A percentile compares a stretch with the other conserved stretches of the same genome.
Conservation (phyloP, 1,140 invertebrate genomes). For the Drosophila jambulina region DNA sequence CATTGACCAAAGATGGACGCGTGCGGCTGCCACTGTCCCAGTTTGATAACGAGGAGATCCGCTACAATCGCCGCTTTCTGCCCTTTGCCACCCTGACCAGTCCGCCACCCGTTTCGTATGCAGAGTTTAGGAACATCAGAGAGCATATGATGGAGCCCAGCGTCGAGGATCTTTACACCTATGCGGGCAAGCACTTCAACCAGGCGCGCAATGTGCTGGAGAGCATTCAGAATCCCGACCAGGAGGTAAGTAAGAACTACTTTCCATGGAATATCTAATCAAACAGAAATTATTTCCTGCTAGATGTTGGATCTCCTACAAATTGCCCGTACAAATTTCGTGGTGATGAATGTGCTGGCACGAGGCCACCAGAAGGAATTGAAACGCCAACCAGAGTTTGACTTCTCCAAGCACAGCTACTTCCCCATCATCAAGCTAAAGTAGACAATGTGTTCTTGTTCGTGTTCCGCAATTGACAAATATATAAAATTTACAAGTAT, state of each 20-base stretch:
- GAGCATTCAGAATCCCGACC: conserved; percentile 90
- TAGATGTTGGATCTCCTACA: conserved; percentile 94
- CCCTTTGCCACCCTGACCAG: conserved; percentile 94
- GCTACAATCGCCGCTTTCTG: conserved; percentile 97
- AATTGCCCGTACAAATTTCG: conserved; percentile 97
- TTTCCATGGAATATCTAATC: neutral
- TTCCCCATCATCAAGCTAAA: conserved; percentile 95
- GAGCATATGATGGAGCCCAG: conserved; percentile 78
- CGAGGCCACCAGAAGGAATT: conserved; percentile 96
- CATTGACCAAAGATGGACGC: conserved; percentile 87
- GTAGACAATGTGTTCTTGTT: conserved; percentile 31
- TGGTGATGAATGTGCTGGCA: conserved; percentile 95
- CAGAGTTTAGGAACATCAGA: conserved; percentile 91
- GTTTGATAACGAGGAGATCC: conserved; percentile 97
- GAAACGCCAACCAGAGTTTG: conserved; percentile 93
- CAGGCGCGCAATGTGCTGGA: conserved; percentile 94
- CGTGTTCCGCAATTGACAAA: conserved; percentile 57
- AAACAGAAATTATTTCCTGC: conserved; percentile 43
- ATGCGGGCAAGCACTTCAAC: conserved; percentile 96
- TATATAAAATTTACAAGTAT: conserved; percentile 67
- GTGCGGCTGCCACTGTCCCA: conserved; percentile 92
- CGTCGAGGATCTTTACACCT: conserved; percentile 88
- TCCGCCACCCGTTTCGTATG: conserved; percentile 95
- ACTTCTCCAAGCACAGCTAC: conserved; percentile 94
- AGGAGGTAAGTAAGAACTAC: conserved; percentile 88